Evolutionary conservation across 2,888 invertebrate genomes (phyloP).

Genomic region (Dascillus cervinus): DNA sequence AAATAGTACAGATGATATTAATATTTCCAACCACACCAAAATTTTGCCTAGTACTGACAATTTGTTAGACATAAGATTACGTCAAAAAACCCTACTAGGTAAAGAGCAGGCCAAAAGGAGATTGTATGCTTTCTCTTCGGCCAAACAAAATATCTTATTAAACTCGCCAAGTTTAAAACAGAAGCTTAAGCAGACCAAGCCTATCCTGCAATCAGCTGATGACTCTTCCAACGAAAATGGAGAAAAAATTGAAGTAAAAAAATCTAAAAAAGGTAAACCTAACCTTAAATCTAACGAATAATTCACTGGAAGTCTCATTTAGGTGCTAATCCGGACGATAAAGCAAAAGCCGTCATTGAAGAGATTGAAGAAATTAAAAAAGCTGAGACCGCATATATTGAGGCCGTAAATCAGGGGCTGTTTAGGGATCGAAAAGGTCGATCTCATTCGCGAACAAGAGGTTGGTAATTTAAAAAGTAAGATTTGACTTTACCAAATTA

Average conservation of each 20-base stretch:
- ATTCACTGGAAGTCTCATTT: no score
- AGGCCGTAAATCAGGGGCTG: constrained; percentile 7
- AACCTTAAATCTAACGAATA: not conserved
- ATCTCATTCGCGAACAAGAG: constrained; percentile 10
- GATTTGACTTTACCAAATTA: not conserved
- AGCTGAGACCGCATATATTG: constrained; percentile 12
- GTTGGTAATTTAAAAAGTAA: constrained; percentile 7
- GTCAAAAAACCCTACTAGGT: constrained; percentile 20
- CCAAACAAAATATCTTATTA: constrained; percentile 16
- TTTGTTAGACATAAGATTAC: constrained; percentile 14
- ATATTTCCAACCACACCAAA: no score
- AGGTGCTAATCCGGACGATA: constrained; percentile 27
- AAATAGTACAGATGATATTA: no score
- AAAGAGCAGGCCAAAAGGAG: constrained; percentile 34
- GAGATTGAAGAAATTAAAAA: constrained; percentile 37
- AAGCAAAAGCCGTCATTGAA: constrained; percentile 34
- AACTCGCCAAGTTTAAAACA: constrained; percentile 12
- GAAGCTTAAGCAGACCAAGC: constrained; percentile 10
- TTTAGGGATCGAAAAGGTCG: not conserved
- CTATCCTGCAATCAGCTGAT: constrained; percentile 10
- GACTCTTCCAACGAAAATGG: constrained; percentile 16
- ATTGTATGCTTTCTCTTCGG: constrained; percentile 31
- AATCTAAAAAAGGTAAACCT: constrained; percentile 19
- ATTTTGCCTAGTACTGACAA: constrained; percentile 13
- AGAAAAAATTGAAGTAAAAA: constrained; percentile 15